Evolutionary conservation across 2,888 invertebrate species (phyloP).

Genomic region (Eilema caniola): DNA sequence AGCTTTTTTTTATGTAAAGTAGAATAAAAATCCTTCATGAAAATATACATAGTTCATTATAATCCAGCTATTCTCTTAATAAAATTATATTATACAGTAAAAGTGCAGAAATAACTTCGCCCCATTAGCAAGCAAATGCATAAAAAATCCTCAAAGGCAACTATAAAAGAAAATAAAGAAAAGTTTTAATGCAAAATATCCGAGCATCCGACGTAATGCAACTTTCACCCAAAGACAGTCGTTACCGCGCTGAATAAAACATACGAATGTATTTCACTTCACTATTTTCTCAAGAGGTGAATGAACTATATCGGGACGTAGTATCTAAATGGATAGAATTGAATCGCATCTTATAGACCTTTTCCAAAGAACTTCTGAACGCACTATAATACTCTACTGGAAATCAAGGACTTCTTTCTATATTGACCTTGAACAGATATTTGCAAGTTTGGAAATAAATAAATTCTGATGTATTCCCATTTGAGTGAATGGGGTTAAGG

Average conservation of each 20-base stretch:
- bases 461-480: too few relatives aligned
- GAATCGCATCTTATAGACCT: not conserved
- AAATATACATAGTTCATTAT: not conserved
- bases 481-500: too few relatives aligned
- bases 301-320: slow-evolving; percentile 33
- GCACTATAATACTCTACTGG: too few relatives aligned
- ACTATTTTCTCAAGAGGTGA: slow-evolving; percentile 52
- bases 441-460: too few relatives aligned
- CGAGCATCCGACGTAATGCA: slow-evolving; percentile 42
- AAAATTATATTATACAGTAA: not conserved
- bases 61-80: not conserved
- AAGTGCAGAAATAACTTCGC: not conserved
- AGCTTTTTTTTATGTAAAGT: not conserved
- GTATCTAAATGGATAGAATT: slow-evolving; percentile 12
- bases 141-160: slow-evolving; percentile 15
- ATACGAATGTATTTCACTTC: slow-evolving; percentile 53
- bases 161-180: slow-evolving; percentile 32
- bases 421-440: too few relatives aligned
- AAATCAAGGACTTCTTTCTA: too few relatives aligned
- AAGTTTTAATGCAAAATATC: slow-evolving; percentile 45
- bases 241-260: slow-evolving; percentile 56
- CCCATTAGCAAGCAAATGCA: slow-evolving; percentile 7
- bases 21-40: not conserved
- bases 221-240: slow-evolving; percentile 46
- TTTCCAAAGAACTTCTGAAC: too few relatives aligned